Base-by-base conservation (phyloP, 1,140 invertebrate species). In the Meteorus sp. region DNA sequence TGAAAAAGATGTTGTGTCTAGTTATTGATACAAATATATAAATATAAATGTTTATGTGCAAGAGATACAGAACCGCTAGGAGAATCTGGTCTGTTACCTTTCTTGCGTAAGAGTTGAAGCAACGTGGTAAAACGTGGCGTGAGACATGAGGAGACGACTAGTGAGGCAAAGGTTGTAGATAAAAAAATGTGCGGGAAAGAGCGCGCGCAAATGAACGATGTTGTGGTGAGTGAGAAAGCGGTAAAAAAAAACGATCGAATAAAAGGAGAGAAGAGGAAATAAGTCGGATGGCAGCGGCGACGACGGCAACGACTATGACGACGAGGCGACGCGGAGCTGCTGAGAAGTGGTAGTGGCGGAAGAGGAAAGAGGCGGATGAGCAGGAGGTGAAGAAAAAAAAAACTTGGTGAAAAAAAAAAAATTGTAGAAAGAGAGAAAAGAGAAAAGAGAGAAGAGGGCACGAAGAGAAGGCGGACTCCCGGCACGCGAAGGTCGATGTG, bases 401-500 rank as follows among this genome's bases (percentile, higher is more conserved):
- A 8, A 27, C 27, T 35, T 22, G 17, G 43, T 45, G 45, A 33
- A 39, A 20, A 33, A 47, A 19, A 39, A 41, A 53, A 62, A 44
- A 62, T 48, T 15, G n/a, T 15, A 33, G 19, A 33, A 50, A 31
- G 29, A 9, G 22, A 19, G 17, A 3, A 29, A 11, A 39, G 8
- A 44, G 53, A 54, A 25, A 9, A 33, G 6, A 43, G 39, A 52
- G 45, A 37, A 61, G 55, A 62, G 48, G 43, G 50, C 50, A 62
- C 15, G 43, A 53, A 56, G 56, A 58, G 50, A 54, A 62, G 60
- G 60, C 56, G 50, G 55, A 62, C 48, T 63, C 56, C 50, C 41
- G 56, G 59, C 65, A 66, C 62, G 63, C 64, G 68, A 70, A 67
- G 68, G 65, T 67, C 65, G 68, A 70, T 70, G 63, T 67, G 67